Percentiles rank a stretch among this genome's conserved stretches.
Evolutionary conservation across 2,797 vertebrate species (phyloP).

Genomic region (Notolepis coatsorum): DNA sequence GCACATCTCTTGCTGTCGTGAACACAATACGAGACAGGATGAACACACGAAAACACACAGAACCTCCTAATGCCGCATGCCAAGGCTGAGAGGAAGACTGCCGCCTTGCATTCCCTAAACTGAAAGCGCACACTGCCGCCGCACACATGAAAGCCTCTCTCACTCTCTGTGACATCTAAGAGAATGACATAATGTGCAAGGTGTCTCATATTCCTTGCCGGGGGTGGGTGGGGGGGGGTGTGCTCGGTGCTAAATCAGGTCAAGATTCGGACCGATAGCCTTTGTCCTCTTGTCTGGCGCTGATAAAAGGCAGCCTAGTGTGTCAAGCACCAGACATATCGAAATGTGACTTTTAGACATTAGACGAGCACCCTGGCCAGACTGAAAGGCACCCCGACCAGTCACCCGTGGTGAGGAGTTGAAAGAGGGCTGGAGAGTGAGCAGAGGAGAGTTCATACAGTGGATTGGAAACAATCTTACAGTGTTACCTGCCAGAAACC

Average conservation of each 20-base stretch:
- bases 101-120: neutral
- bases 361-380: neutral
- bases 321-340: neutral
- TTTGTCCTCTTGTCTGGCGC: neutral
- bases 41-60: neutral
- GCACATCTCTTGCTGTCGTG: slow-evolving; percentile 10
- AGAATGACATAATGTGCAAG: neutral
- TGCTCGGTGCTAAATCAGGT: neutral
- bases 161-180: neutral
- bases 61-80: neutral
- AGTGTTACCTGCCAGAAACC: neutral
- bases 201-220: slow-evolving; percentile 19
- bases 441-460: neutral
- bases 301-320: neutral
- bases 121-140: neutral
- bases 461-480: neutral
- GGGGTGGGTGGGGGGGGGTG: slow-evolving; percentile 3
- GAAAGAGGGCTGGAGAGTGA: neutral
- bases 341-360: neutral
- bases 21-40: slow-evolving; percentile 21
- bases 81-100: neutral
- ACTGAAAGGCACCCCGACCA: neutral
- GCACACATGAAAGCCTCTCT: neutral
- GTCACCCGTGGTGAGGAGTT: neutral
- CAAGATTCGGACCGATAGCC: neutral